Evolutionary conservation across 2,113 vertebrate genomes (phyloP).

Genomic region (Mesembrinibis cayennensis): DNA sequence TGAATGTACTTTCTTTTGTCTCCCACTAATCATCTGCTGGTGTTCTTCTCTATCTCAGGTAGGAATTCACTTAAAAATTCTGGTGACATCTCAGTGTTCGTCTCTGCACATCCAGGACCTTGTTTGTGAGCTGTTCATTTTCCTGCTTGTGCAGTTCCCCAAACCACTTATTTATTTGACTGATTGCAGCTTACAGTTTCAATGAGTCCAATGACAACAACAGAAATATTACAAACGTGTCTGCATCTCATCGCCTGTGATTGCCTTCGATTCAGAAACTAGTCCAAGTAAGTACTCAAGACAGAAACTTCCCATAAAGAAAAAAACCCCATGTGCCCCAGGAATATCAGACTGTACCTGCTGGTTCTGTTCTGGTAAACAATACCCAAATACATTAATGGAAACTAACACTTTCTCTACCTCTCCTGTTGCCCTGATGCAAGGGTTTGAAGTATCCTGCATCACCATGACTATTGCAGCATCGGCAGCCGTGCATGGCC

Average conservation of each 20-base stretch:
- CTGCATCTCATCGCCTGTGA: background rate
- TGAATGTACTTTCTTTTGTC: background rate
- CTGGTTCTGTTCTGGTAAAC: background rate
- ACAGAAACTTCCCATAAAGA: background rate
- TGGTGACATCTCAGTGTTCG: background rate
- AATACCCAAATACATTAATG: background rate
- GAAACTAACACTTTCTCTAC: background rate
- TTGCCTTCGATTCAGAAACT: background rate
- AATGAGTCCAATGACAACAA: background rate
- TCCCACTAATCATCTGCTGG: background rate
- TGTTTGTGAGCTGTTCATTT: background rate
- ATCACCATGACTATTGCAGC: background rate
- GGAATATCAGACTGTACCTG: background rate
- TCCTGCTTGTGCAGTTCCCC: background rate
- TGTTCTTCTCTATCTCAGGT: background rate
- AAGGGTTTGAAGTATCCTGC: background rate
- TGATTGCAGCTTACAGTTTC: background rate
- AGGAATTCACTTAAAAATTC: background rate
- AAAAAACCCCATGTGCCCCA: background rate
- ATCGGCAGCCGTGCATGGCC: accelerated
- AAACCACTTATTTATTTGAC: background rate
- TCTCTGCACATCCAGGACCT: background rate
- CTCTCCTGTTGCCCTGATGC: background rate
- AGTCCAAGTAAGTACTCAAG: background rate
- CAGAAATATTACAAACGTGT: background rate